Evolutionary conservation across 1,140 invertebrate species (phyloP).

Genomic region (Thaumatotibia leucotreta): DNA sequence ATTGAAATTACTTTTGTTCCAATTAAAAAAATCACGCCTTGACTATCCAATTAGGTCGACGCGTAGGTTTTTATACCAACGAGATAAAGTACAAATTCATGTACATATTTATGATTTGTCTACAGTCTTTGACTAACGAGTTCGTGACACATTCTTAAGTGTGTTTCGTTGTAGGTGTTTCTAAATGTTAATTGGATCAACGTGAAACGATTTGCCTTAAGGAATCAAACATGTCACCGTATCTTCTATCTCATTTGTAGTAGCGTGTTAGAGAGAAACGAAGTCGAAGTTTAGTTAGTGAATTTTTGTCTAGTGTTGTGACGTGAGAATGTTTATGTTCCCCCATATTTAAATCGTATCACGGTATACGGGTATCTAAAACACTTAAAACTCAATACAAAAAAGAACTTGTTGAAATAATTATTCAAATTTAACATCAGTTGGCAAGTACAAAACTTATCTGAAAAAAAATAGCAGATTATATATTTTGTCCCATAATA

Average conservation of each 20-base stretch:
- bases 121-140: constrained; percentile 28
- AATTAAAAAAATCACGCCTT: not conserved
- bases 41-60: not conserved
- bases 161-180: constrained; percentile 61
- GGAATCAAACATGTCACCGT: not conserved
- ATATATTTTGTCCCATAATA: too few relatives aligned
- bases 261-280: not conserved
- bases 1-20: not conserved
- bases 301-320: not conserved
- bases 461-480: too few relatives aligned
- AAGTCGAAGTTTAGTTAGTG: not conserved
- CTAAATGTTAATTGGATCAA: constrained; percentile 64
- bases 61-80: not conserved
- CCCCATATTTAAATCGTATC: too few relatives aligned
- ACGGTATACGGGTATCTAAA: too few relatives aligned
- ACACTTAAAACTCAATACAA: too few relatives aligned
- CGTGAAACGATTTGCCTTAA: constrained; percentile 32
- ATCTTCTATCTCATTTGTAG: not conserved
- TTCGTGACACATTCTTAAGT: constrained; percentile 44
- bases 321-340: not conserved
- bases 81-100: not conserved
- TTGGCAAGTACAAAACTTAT: too few relatives aligned
- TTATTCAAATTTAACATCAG: too few relatives aligned
- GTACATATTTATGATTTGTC: not conserved
- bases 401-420: too few relatives aligned